A percentile compares a stretch with the other conserved stretches of the same genome.
These are phyloP conservation scores for Chrysomallon squamiferum DNA, from an alignment of 1,140 invertebrate genomes.

Conservation along the genomic window DNA sequence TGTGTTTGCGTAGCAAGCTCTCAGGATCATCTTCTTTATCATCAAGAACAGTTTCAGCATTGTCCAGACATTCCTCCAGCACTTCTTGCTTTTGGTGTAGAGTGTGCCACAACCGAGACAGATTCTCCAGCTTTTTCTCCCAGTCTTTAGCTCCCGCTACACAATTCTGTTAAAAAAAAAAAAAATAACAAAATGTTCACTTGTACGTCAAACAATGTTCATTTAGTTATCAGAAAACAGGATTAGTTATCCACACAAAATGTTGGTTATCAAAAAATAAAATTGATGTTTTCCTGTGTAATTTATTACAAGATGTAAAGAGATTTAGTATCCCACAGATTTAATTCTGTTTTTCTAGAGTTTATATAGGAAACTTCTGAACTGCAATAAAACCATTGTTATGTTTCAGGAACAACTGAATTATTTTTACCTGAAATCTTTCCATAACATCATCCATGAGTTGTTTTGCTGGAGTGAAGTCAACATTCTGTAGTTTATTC, in stretches of 20 bases:
- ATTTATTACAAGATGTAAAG: no score
- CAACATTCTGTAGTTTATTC: slow-evolving; percentile 74
- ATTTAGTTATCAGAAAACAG: no score
- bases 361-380: no score
- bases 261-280: no score
- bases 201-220: no score
- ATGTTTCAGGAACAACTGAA: no score
- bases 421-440: slow-evolving; percentile 76
- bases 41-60: slow-evolving; percentile 80
- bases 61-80: slow-evolving; percentile 84
- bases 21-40: slow-evolving; percentile 83
- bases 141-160: slow-evolving; percentile 68
- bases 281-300: no score
- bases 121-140: slow-evolving; percentile 80
- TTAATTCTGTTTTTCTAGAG: no score
- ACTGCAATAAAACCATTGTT: no score
- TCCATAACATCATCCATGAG: slow-evolving; percentile 82
- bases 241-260: no score
- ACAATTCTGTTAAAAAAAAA: slow-evolving; percentile 30
- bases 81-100: slow-evolving; percentile 80
- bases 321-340: no score
- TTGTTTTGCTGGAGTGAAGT: slow-evolving; percentile 74
- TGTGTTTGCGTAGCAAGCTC: slow-evolving; percentile 76
- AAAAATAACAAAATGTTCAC: not conserved
- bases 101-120: slow-evolving; percentile 83